A percentile compares a stretch with the other conserved stretches of the same genome.
These are phyloP conservation scores for Eublepharis macularius DNA, from an alignment of 2,113 vertebrate species.

Conservation along the genomic window DNA sequence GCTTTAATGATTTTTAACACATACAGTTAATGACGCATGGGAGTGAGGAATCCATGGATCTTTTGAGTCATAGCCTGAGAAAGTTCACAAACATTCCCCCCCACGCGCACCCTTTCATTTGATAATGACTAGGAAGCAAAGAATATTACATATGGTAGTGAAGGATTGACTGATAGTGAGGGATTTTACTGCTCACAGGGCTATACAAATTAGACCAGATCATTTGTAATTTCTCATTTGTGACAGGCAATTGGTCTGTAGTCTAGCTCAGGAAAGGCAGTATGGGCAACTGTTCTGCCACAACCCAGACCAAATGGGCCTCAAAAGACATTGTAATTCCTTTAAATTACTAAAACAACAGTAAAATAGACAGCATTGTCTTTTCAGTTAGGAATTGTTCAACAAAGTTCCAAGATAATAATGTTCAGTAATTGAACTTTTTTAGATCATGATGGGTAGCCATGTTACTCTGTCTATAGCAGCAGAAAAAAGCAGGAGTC, in stretches of 20 bases:
- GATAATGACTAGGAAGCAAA: background rate
- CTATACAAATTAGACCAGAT: background rate
- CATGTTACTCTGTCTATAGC: too few relatives aligned
- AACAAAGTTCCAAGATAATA: too few relatives aligned
- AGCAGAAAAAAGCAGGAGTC: too few relatives aligned
- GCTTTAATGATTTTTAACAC: conserved; percentile 43
- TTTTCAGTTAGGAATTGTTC: too few relatives aligned
- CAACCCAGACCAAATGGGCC: background rate
- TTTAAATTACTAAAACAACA: background rate
- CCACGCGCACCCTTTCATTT: background rate
- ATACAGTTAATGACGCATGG: conserved; percentile 22
- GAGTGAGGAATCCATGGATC: background rate
- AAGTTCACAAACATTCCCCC: background rate
- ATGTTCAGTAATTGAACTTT: too few relatives aligned
- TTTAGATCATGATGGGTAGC: too few relatives aligned
- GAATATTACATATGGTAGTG: background rate
- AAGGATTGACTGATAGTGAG: background rate
- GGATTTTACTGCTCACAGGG: accelerated
- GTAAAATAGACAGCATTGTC: too few relatives aligned
- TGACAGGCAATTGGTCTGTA: background rate
- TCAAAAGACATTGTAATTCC: background rate
- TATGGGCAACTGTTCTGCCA: background rate
- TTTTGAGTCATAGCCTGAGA: background rate
- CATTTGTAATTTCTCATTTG: background rate
- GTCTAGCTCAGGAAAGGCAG: background rate